Evolutionary conservation across 2,113 vertebrate genomes (phyloP).

Genomic region (Smithornis capensis): DNA sequence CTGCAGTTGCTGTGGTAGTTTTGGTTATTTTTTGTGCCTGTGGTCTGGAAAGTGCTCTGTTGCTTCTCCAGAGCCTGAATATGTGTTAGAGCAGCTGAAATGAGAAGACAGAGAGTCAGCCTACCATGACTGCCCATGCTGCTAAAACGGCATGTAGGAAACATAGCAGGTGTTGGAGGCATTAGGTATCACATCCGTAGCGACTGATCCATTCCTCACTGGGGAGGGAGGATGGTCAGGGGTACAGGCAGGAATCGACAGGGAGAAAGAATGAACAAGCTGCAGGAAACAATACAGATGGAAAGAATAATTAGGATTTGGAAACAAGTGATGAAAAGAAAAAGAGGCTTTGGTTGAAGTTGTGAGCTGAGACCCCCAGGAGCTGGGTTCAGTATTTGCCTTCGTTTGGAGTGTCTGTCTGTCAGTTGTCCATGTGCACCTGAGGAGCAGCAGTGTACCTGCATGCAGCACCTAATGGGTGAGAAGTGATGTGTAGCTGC

Average conservation of each 20-base stretch:
- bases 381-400: not conserved
- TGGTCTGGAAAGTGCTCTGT: not conserved
- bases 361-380: not conserved
- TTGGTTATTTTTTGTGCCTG: not conserved
- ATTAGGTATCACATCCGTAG: not conserved
- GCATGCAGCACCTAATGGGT: not conserved
- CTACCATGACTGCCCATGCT: not conserved
- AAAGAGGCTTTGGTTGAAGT: not conserved
- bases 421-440: not conserved
- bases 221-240: not conserved
- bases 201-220: accelerated
- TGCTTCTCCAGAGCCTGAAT: not conserved
- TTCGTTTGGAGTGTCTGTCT: not conserved
- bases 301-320: not conserved
- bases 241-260: not conserved
- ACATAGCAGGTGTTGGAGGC: not conserved
- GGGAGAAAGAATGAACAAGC: not conserved
- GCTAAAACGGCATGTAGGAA: not conserved
- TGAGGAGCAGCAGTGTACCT: not conserved
- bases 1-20: not conserved
- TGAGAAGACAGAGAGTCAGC: not conserved
- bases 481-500: not conserved
- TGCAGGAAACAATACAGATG: not conserved
- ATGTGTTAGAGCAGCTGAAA: not conserved
- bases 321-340: not conserved